Conservation (phyloP, 2,797 vertebrate species). For the Picus viridis region DNA sequence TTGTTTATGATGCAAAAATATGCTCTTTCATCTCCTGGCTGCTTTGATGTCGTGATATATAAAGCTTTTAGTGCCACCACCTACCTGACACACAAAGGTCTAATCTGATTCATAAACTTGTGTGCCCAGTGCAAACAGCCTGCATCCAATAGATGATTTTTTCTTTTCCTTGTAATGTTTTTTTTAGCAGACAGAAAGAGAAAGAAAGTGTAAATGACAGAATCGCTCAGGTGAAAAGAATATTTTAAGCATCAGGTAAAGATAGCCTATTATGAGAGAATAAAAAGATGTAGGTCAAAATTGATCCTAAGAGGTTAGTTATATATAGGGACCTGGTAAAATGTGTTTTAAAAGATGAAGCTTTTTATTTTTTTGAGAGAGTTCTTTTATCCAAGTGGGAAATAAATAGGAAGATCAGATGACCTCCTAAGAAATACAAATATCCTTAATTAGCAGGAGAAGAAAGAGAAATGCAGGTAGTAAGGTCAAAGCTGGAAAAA, state of each 20-base stretch:
- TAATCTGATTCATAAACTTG: constrained; percentile 84
- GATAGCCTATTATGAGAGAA: constrained; percentile 43
- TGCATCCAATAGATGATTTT: constrained; percentile 28
- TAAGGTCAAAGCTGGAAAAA: constrained; percentile 49
- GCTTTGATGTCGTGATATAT: constrained; percentile 82
- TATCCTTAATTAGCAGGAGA: constrained; percentile 43
- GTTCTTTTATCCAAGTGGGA: constrained; percentile 61
- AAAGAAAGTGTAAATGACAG: constrained; percentile 40
- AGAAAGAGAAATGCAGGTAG: constrained; percentile 26
- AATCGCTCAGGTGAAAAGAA: constrained; percentile 32
- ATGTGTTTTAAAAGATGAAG: constrained; percentile 48
- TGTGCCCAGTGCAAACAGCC: constrained; percentile 43
- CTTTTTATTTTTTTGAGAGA: constrained; percentile 40
- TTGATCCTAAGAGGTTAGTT: constrained; percentile 34
- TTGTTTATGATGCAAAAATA: constrained; percentile 80
- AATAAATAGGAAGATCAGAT: constrained; percentile 56
- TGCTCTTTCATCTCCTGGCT: constrained; percentile 86
- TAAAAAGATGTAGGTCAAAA: constrained; percentile 37
- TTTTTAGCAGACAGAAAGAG: constrained; percentile 36
- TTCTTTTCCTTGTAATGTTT: constrained; percentile 52
- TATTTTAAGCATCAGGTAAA: constrained; percentile 31
- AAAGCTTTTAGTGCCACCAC: constrained; percentile 82
- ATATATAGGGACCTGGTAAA: constrained; percentile 53
- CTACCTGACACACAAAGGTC: constrained; percentile 81
- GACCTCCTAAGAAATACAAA: constrained; percentile 57